Conservation (phyloP, 2,888 invertebrate genomes). For the Ommatoiulus sabulosus region DNA sequence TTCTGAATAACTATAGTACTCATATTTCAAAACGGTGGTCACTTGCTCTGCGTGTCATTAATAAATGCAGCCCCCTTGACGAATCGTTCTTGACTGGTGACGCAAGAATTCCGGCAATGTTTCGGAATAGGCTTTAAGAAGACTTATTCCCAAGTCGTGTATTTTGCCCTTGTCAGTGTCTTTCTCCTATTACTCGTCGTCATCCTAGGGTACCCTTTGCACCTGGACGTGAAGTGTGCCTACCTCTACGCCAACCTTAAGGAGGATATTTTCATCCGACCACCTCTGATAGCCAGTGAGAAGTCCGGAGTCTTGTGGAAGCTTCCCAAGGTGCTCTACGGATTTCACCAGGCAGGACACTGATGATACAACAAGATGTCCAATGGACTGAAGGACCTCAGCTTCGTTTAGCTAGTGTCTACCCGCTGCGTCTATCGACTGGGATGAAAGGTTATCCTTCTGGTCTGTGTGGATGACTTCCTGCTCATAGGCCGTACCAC, state of each 20-base stretch:
- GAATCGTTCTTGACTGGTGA: neutral
- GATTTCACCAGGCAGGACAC: neutral
- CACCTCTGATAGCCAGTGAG: neutral
- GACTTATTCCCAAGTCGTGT: neutral
- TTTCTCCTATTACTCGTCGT: neutral
- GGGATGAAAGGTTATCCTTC: neutral
- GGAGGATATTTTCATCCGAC: neutral
- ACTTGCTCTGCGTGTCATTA: too few species aligned
- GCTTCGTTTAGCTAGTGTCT: neutral
- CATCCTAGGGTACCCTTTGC: neutral
- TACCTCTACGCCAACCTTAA: slow-evolving; percentile 7
- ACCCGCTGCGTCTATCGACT: neutral
- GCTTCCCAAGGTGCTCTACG: neutral
- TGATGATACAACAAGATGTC: neutral
- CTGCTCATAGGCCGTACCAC: neutral
- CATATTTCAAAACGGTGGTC: neutral
- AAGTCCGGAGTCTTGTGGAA: neutral
- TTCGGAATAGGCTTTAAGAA: neutral
- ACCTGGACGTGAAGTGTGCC: neutral
- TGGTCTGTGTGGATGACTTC: neutral
- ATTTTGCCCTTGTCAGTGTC: neutral
- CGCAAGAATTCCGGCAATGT: neutral
- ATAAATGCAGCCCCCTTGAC: too few species aligned
- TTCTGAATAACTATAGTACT: neutral
- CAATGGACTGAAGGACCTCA: neutral